Evolutionary conservation across 2,113 vertebrate species (phyloP).

Genomic region (Chaetodon auriga): DNA sequence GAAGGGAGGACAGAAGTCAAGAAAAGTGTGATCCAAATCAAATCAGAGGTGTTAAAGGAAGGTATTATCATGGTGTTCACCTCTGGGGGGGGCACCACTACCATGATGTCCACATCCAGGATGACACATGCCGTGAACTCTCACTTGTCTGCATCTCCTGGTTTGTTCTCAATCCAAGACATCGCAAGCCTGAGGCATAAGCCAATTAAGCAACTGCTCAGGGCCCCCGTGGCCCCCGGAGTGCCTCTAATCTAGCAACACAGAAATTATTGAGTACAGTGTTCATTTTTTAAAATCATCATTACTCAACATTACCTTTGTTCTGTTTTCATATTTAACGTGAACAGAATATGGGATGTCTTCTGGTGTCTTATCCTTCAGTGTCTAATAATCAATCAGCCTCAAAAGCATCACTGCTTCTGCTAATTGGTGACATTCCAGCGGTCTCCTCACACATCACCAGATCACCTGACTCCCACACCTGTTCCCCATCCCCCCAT

Average conservation of each 20-base stretch:
- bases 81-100: not conserved
- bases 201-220: not conserved
- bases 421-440: too few relatives aligned
- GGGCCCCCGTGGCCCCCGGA: not conserved
- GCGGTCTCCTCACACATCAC: too few relatives aligned
- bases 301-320: not conserved
- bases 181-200: not conserved
- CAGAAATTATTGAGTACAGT: not conserved
- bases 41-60: conserved; percentile 47
- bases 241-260: not conserved
- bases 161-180: conserved; percentile 19
- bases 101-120: conserved; percentile 2
- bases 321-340: too few relatives aligned
- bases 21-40: not conserved
- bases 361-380: too few relatives aligned
- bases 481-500: too few relatives aligned
- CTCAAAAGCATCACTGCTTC: too few relatives aligned
- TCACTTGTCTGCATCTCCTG: not conserved
- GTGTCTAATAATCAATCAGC: too few relatives aligned
- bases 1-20: not conserved
- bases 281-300: not conserved
- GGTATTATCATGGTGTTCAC: conserved; percentile 23
- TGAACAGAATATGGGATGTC: too few relatives aligned
- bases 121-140: not conserved
- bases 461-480: too few relatives aligned